Conservation (phyloP, 2,888 invertebrate species). For the Caenorhabditis uteleia region DNA sequence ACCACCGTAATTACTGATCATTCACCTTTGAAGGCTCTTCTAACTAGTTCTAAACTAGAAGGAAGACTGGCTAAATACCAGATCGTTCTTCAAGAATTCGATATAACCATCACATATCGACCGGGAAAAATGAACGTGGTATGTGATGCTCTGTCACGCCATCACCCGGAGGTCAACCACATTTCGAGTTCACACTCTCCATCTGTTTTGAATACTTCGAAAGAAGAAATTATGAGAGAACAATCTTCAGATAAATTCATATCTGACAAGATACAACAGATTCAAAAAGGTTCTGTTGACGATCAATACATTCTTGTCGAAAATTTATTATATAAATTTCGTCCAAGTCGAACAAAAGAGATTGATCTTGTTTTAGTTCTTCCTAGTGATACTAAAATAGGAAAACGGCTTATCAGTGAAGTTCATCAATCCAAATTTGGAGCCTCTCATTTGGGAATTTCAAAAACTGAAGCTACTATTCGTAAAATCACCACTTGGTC, state of each 20-base stretch:
- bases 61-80: conserved; percentile 30
- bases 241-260: too few species aligned
- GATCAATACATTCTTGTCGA: background rate
- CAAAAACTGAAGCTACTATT: background rate
- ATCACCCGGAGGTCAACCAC: background rate
- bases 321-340: background rate
- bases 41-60: conserved; percentile 5
- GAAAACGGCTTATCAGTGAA: background rate
- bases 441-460: background rate
- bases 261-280: background rate
- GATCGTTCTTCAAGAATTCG: conserved; percentile 17
- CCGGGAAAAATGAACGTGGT: conserved; percentile 41
- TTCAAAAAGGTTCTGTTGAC: background rate
- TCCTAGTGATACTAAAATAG: background rate
- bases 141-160: conserved; percentile 40
- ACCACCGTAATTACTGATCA: conserved; percentile 24
- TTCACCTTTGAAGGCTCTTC: conserved; percentile 13
- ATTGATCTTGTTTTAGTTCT: too few species aligned
- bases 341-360: background rate
- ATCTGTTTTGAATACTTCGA: background rate
- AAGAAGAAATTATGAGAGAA: background rate
- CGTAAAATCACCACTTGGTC: background rate
- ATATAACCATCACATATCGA: conserved; percentile 42
- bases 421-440: background rate
- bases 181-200: too few species aligned